Conservation (phyloP, 2,113 vertebrate genomes). For the Gopherus evgoodei region DNA sequence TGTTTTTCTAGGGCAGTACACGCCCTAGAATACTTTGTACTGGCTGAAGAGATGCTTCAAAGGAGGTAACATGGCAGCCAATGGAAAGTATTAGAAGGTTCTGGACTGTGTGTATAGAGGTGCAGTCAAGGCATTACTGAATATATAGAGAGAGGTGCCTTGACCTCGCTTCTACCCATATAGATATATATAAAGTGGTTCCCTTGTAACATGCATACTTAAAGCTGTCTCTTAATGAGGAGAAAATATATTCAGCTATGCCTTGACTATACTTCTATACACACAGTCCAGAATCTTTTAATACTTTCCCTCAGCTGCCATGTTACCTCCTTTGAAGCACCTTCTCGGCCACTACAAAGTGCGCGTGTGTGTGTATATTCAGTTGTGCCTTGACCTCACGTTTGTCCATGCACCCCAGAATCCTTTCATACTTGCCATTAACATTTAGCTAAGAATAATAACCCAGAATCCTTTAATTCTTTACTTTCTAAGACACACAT, state of each 20-base stretch:
- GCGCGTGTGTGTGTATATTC: background rate
- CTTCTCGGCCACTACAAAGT: accelerated
- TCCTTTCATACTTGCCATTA: background rate
- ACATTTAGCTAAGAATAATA: background rate
- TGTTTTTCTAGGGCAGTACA: too few relatives aligned
- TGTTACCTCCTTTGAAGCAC: background rate
- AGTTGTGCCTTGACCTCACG: background rate
- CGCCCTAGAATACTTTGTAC: accelerated
- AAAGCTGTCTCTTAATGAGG: too few relatives aligned
- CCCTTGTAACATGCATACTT: too few relatives aligned
- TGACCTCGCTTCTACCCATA: background rate
- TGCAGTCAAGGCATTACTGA: background rate
- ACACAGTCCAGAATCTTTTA: background rate
- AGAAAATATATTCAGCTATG: too few relatives aligned
- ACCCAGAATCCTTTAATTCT: background rate
- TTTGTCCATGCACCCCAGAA: background rate
- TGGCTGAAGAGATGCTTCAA: background rate
- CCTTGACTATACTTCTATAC: too few relatives aligned
- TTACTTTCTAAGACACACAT: background rate
- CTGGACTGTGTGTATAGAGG: background rate
- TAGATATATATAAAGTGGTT: too few relatives aligned
- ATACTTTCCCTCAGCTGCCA: background rate
- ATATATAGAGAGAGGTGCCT: background rate
- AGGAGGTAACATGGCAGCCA: background rate
- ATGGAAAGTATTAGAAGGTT: background rate